Evolutionary conservation across 2,888 invertebrate genomes (phyloP), one percentile per base, ranked within the genome.

Genomic region (Eristalinus sepulchralis): DNA sequence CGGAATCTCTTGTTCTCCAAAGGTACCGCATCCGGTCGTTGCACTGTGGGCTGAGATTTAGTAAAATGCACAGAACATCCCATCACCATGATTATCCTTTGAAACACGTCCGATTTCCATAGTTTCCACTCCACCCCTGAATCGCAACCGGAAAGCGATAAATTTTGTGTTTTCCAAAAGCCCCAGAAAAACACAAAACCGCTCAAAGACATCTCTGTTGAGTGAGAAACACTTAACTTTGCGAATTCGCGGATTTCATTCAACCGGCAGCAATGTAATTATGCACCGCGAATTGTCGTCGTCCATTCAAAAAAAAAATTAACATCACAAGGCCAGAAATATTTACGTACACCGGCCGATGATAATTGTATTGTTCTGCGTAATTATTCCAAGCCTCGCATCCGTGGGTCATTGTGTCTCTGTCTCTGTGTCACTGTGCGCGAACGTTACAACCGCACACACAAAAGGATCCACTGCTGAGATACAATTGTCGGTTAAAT

Each of bases 401-500:
- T 47, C 17, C 47, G 47, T 8, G 4, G 47, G 47, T 47, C 47
- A 17, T n/a, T n/a, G 47, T 17, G 47, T n/a, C n/a, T n/a, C n/a
- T n/a, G n/a, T n/a, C n/a, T n/a, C n/a, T n/a, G n/a, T n/a, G n/a
- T n/a, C n/a, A 5, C 13, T 13, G 39, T n/a, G n/a, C n/a, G n/a
- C 39, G 0, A 6, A 0, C 47, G 17, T 47, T 47, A 47, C n/a
- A 47, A 17, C 47, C 47, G 47, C 47, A 47, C 6, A 47, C 47
- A 57, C 39, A 63, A 34, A 39, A 47, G 39, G 10, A 59, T 60
- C 31, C 47, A 47, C 17, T 47, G 17, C 47, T 47, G 47, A 47
- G 47, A 34, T 63, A 73, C 63, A 73, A 73, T 71, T 47, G 47
- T 22, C 20, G 31, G 17, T 73, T 55, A n/a, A 34, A 63, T 34